phyloP scores from a whole-genome alignment of 2,888 invertebrate species.

The Netelia fuscicornis region DNA sequence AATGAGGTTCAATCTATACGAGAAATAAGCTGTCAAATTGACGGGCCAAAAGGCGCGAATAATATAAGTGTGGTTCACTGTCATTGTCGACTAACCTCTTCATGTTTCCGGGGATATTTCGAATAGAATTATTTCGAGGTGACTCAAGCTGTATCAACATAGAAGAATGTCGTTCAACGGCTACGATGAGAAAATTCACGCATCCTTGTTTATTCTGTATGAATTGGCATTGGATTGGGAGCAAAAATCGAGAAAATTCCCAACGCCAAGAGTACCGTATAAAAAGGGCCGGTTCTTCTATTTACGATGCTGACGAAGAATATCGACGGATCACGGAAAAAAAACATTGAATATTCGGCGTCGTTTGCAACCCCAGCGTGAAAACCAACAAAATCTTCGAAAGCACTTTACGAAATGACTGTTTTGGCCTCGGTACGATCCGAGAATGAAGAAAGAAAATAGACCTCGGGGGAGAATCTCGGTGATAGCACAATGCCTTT shows the following conservation, averaged over 20 bases:
- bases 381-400: constrained; percentile 56
- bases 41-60: constrained; percentile 11
- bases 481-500: constrained; percentile 51
- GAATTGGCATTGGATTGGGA: constrained; percentile 42
- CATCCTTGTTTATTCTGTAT: constrained; percentile 43
- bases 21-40: constrained; percentile 18
- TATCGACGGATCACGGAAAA: constrained; percentile 5
- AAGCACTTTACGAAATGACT: constrained; percentile 66
- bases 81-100: constrained; percentile 19
- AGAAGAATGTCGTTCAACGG: constrained; percentile 25
- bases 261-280: neutral
- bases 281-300: constrained; percentile 31
- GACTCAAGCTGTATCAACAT: constrained; percentile 57
- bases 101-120: neutral
- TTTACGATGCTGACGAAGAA: constrained; percentile 49
- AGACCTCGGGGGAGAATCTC: constrained; percentile 51
- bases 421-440: constrained; percentile 25
- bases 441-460: constrained; percentile 46
- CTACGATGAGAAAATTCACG: constrained; percentile 17
- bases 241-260: neutral
- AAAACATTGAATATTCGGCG: constrained; percentile 6
- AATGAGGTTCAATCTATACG: neutral
- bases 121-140: constrained; percentile 36
- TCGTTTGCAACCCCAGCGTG: constrained; percentile 47
- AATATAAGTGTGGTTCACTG: constrained; percentile 21